phyloP scores from a whole-genome alignment of 1,140 invertebrate species.

The Latrodectus geometricus region DNA sequence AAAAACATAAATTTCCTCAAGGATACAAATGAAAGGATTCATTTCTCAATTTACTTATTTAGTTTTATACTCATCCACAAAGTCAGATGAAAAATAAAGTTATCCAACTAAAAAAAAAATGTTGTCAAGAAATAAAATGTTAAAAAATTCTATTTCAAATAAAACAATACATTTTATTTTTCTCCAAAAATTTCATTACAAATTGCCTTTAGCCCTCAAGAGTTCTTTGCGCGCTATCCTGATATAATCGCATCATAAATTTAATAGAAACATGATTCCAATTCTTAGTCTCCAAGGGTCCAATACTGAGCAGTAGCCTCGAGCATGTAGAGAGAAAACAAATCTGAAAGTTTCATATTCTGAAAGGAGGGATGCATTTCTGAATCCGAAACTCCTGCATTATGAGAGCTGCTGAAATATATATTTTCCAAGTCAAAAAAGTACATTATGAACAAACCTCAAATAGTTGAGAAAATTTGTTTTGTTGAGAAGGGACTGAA shows the following conservation, averaged over 20 bases:
- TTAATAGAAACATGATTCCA: not conserved
- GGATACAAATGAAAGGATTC: no score
- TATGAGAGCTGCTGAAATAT: not conserved
- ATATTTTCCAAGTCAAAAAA: not conserved
- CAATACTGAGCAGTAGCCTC: not conserved
- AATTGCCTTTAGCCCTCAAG: not conserved
- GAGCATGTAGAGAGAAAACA: not conserved
- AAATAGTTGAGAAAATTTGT: not conserved
- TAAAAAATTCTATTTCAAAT: no score
- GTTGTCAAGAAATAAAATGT: no score
- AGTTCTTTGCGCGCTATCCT: not conserved
- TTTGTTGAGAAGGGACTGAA: not conserved
- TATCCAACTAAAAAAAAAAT: no score
- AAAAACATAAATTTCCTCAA: no score
- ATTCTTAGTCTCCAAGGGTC: not conserved
- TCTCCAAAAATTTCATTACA: no score
- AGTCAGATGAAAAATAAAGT: no score
- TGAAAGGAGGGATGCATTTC: not conserved
- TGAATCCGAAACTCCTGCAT: not conserved
- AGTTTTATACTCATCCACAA: no score
- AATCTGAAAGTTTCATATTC: slow-evolving; percentile 2
- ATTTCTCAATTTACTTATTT: no score
- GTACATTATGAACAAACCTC: not conserved
- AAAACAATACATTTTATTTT: no score
- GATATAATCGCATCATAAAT: slow-evolving; percentile 1